These are phyloP conservation scores for Chromis chromis DNA, from an alignment of 2,797 vertebrate species.

Conservation along the genomic window DNA sequence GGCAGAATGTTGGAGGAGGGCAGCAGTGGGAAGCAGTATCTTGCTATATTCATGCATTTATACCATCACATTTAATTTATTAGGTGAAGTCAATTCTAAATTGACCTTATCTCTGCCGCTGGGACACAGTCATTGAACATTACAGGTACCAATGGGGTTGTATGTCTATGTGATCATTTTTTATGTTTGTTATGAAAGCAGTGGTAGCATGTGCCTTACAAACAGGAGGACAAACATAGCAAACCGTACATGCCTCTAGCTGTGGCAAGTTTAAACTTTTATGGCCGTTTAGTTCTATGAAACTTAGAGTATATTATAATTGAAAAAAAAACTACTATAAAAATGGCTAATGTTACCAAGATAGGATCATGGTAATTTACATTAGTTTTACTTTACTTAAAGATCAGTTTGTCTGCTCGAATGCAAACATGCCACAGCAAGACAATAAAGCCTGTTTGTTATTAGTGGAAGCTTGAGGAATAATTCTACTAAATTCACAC, in stretches of 20 bases:
- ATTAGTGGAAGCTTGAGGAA: constrained; percentile 62
- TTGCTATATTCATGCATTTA: background rate
- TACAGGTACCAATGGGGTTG: background rate
- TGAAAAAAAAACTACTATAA: background rate
- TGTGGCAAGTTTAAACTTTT: constrained; percentile 19
- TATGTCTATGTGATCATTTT: constrained; percentile 12
- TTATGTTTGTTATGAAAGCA: background rate
- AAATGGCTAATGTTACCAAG: background rate
- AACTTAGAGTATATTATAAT: background rate
- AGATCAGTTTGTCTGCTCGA: constrained; percentile 31
- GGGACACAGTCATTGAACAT: background rate
- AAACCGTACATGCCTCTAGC: constrained; percentile 9
- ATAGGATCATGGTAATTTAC: constrained; percentile 4
- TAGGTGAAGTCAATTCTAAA: background rate
- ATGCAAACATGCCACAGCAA: constrained; percentile 68
- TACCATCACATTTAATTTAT: constrained; percentile 2
- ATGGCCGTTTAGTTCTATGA: background rate
- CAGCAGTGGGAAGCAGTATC: background rate
- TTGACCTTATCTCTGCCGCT: background rate
- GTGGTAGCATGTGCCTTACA: constrained; percentile 8
- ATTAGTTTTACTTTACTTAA: constrained; percentile 47
- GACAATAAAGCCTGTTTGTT: constrained; percentile 36
- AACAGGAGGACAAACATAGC: background rate
- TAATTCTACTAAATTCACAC: constrained; percentile 26
- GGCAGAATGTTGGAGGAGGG: background rate